Evolutionary conservation across 2,113 vertebrate species (phyloP).

Genomic region (Apus apus): DNA sequence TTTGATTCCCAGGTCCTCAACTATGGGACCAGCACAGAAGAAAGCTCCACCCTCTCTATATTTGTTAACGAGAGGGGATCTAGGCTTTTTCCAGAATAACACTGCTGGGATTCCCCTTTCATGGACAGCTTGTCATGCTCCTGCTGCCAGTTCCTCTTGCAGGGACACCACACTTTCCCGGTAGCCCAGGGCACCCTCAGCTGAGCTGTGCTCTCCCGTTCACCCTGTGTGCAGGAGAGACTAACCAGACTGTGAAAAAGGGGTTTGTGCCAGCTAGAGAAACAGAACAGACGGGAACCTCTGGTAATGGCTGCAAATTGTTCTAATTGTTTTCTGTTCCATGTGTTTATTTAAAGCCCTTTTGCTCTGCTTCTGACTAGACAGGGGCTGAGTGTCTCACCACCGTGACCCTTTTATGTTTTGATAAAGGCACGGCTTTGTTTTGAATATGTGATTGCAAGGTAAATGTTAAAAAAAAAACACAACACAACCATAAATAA

Average conservation of each 20-base stretch:
- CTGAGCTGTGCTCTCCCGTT: not conserved
- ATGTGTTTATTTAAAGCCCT: constrained; percentile 27
- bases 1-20: not conserved
- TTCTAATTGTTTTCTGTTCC: constrained; percentile 38
- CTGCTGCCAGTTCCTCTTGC: not conserved
- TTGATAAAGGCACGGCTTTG: not conserved
- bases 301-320: constrained; percentile 28
- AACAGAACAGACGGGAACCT: constrained; percentile 34
- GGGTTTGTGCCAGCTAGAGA: constrained; percentile 1
- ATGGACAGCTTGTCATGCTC: not conserved
- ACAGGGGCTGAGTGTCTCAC: not conserved
- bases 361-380: constrained; percentile 6
- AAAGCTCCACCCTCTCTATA: not conserved
- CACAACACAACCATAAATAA: too few species aligned
- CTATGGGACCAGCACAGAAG: not conserved
- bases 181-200: not conserved
- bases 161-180: accelerated
- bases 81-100: not conserved
- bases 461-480: not conserved
- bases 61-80: not conserved
- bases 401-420: not conserved
- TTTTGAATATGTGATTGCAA: not conserved
- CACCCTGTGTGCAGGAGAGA: not conserved
- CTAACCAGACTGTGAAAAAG: not conserved
- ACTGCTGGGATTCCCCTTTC: not conserved